Base-by-base conservation (phyloP, 2,797 vertebrate genomes). In the Clarias fuscus region DNA sequence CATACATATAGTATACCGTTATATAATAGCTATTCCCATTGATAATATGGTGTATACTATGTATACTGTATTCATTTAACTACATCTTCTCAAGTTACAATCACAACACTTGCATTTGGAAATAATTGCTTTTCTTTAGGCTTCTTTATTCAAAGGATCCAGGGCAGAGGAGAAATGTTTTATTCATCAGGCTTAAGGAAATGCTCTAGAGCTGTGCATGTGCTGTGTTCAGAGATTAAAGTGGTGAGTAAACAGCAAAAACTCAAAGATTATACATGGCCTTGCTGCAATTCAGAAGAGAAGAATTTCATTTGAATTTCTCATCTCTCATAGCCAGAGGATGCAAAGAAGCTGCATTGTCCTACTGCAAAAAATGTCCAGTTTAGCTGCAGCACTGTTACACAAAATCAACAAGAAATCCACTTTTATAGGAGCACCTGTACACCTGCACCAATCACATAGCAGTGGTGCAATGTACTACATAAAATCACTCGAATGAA, bases 181-280 rank as follows among this genome's bases (percentile, higher is more conserved):
- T 77, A 70, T 59, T 78, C 53, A 77, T 68, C 22, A 58, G 75
- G 30, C 24, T 67, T 59, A 61, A 37, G 53, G 62, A 89, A 85
- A 81, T 86, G 76, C 40, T 84, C 79, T n/a, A 13, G 40, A 78
- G 70, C 30, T 18, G 48, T 22, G 61, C 71, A 82, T 83, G 72
- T 18, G 30, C 81, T 83, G 75, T 79, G 82, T 78, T 65, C 75
- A 13, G 40, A 78, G 71, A 88, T 85, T 84, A 85, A 84, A 88
- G 65, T 88, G 56, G 77, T 82, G 43, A 56, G 59, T 82, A 84
- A 85, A 88, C 64, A 62, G 24, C 62, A 83, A 62, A 83, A 62
- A 22, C 53, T 80, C 24, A 33, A 62, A 24, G 37, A 70, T 37
- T 78, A 81, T 67, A 70, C 81, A 78, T 33, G 13, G 40, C 37